A percentile compares a stretch with the other conserved stretches of the same genome.
Evolutionary conservation across 2,797 vertebrate species (phyloP).

Genomic region (Myotis myotis): DNA sequence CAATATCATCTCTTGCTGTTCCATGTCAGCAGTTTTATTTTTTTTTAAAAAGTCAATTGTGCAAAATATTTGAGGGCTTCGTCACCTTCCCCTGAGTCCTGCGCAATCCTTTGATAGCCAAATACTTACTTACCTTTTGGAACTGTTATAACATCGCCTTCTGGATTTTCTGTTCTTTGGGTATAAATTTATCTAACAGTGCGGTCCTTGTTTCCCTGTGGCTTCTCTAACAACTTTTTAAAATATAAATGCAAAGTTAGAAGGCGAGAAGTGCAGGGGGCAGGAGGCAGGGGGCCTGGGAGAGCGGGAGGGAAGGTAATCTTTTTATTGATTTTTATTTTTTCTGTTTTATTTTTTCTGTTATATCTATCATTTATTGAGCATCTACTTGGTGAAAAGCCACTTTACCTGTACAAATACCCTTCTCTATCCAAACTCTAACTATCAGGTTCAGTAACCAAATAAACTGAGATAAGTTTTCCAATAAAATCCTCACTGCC

Average conservation of each 20-base stretch:
- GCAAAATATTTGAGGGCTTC: background rate
- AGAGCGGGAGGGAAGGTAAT: background rate
- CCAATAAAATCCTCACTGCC: background rate
- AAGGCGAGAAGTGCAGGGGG: background rate
- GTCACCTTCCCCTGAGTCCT: background rate
- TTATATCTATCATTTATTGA: background rate
- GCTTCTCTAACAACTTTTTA: background rate
- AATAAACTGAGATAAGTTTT: constrained; percentile 18
- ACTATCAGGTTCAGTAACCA: background rate
- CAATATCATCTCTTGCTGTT: background rate
- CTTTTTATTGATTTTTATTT: background rate
- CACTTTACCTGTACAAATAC: background rate
- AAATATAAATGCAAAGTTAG: background rate
- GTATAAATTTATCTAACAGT: background rate
- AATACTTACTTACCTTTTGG: background rate
- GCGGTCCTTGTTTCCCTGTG: background rate
- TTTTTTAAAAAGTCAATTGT: background rate
- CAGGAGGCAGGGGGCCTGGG: background rate
- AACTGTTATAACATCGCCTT: background rate
- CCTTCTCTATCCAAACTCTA: background rate
- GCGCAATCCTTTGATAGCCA: background rate
- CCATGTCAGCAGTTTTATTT: background rate
- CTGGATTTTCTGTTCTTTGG: background rate
- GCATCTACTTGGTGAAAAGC: background rate
- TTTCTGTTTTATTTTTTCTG: background rate